Percentiles rank a stretch among this genome's conserved stretches.
These are phyloP conservation scores for Lordiphosa clarofinis DNA, from an alignment of 1,140 invertebrate species.

Conservation along the genomic window DNA sequence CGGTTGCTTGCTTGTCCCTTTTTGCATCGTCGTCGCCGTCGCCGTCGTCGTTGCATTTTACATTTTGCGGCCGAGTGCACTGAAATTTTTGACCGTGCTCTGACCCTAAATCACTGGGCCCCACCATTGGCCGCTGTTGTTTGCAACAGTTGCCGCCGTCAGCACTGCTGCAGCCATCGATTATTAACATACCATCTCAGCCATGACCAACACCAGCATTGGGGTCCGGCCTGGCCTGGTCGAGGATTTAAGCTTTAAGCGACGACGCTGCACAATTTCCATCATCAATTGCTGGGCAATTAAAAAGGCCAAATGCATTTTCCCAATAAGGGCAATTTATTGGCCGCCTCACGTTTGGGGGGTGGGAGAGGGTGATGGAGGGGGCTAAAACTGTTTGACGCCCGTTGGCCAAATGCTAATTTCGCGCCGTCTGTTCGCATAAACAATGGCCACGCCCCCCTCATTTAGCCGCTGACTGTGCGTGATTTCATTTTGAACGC, in stretches of 20 bases:
- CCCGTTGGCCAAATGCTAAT: slow-evolving; percentile 60
- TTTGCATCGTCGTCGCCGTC: slow-evolving; percentile 9
- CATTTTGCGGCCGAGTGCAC: slow-evolving; percentile 49
- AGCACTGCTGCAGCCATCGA: slow-evolving; percentile 53
- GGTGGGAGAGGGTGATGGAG: too few species aligned
- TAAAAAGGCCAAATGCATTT: slow-evolving; percentile 62
- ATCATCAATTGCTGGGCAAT: slow-evolving; percentile 61
- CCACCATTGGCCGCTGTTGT: slow-evolving; percentile 32
- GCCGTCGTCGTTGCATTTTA: slow-evolving; percentile 29
- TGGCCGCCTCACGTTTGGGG: background rate
- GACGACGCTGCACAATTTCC: slow-evolving; percentile 10
- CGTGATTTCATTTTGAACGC: slow-evolving; percentile 65
- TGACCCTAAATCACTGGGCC: slow-evolving; percentile 66
- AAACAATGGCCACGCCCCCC: slow-evolving; percentile 36
- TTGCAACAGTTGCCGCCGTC: slow-evolving; percentile 24
- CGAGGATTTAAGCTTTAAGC: slow-evolving; percentile 38
- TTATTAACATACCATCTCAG: slow-evolving; percentile 49
- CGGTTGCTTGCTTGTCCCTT: slow-evolving; percentile 30
- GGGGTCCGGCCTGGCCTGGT: background rate
- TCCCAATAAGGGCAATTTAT: slow-evolving; percentile 62
- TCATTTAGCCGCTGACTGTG: slow-evolving; percentile 6
- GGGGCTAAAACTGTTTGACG: slow-evolving; percentile 46
- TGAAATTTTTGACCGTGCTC: slow-evolving; percentile 47
- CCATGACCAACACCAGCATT: slow-evolving; percentile 35
- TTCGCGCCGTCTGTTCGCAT: slow-evolving; percentile 59